These are phyloP conservation scores for Zaprionus gabonicus DNA, from an alignment of 1,140 invertebrate genomes.

Conservation along the genomic window DNA sequence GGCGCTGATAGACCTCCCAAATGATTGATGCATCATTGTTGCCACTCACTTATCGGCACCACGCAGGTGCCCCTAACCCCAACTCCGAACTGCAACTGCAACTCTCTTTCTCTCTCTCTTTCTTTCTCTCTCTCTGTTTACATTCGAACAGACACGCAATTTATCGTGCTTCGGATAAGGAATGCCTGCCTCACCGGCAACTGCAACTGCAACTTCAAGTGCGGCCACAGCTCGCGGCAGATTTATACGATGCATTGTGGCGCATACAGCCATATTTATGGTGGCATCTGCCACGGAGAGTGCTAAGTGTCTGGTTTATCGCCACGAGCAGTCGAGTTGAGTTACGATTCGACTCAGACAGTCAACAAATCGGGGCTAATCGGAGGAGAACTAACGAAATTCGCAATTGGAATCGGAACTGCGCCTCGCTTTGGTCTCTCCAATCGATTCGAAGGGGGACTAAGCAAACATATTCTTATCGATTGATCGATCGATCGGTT, in stretches of 20 bases:
- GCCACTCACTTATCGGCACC: conserved; percentile 20
- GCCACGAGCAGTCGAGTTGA: neutral
- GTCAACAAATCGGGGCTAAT: neutral
- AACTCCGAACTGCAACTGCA: neutral
- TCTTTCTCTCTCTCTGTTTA: conserved; percentile 21
- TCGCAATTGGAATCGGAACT: neutral
- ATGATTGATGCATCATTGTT: conserved; percentile 21
- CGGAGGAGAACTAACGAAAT: neutral
- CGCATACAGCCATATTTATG: conserved; percentile 29
- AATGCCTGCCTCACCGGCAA: conserved; percentile 16
- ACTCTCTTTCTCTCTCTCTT: neutral
- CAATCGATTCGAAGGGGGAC: neutral
- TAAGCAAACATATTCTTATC: conserved; percentile 7
- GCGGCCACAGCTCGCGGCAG: conserved; percentile 8
- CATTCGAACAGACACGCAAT: conserved; percentile 41
- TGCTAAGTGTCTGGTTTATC: conserved; percentile 38
- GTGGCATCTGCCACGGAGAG: conserved; percentile 25
- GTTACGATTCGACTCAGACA: conserved; percentile 9
- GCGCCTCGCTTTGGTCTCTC: neutral
- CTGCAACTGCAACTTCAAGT: conserved; percentile 7
- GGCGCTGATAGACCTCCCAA: conserved; percentile 9
- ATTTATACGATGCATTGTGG: conserved; percentile 21
- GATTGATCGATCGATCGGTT: neutral
- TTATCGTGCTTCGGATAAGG: conserved; percentile 24
- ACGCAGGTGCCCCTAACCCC: neutral